These are phyloP conservation scores for Podiceps cristatus DNA, from an alignment of 2,113 vertebrate species.

Conservation along the genomic window DNA sequence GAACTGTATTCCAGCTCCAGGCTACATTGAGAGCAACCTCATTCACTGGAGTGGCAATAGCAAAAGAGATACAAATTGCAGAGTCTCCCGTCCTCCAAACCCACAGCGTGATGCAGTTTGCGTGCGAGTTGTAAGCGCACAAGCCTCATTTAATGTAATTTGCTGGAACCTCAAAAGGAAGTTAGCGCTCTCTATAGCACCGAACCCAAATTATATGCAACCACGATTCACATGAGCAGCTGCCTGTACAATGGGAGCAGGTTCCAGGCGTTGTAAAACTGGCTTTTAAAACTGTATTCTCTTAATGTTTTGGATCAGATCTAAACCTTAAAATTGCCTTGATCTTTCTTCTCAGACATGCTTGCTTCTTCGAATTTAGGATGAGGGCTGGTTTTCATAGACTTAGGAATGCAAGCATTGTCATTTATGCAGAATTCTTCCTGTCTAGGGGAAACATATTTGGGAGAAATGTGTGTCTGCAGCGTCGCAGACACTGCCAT, in stretches of 20 bases:
- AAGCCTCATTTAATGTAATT: not conserved
- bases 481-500: not conserved
- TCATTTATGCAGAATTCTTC: constrained; percentile 23
- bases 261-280: constrained; percentile 4
- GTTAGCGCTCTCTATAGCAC: not conserved
- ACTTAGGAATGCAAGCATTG: not conserved
- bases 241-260: not conserved
- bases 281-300: constrained; percentile 4
- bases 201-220: not conserved
- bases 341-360: not conserved
- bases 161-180: not conserved
- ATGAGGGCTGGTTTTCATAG: not conserved
- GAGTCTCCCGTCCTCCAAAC: not conserved
- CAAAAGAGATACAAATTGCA: not conserved
- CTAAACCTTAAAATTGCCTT: constrained; percentile 13
- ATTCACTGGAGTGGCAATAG: not conserved
- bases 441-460: not conserved
- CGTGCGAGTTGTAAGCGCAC: not conserved
- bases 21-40: not conserved
- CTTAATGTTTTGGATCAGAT: constrained; percentile 13
- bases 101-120: not conserved
- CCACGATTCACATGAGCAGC: not conserved
- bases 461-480: not conserved
- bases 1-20: not conserved
- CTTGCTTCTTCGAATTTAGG: not conserved